Percentiles rank a stretch among this genome's conserved stretches.
phyloP scores from a whole-genome alignment of 2,797 vertebrate genomes.

The Scomberomorus guttatus region DNA sequence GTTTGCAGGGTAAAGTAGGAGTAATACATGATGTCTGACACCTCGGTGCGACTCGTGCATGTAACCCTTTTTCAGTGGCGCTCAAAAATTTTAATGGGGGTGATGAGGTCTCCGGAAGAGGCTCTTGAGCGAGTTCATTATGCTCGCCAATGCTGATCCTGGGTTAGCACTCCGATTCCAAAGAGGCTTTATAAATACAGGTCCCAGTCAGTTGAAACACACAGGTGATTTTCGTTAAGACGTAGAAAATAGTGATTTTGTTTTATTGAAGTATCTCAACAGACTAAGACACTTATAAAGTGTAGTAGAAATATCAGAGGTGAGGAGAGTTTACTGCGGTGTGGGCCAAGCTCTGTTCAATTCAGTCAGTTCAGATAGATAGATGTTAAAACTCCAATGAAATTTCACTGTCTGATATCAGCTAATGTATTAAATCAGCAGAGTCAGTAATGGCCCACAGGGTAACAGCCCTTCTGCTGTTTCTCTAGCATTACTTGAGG shows the following conservation, averaged over 20 bases:
- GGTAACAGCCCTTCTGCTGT: conserved; percentile 35
- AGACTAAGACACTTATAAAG: conserved; percentile 83
- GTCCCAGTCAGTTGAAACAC: conserved; percentile 70
- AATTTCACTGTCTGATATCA: conserved; percentile 23
- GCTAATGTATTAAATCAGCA: conserved; percentile 45
- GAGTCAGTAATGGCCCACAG: conserved; percentile 28
- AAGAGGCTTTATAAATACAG: conserved; percentile 68
- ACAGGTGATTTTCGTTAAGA: conserved; percentile 67
- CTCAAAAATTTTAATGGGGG: conserved; percentile 32
- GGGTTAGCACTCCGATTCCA: conserved; percentile 61
- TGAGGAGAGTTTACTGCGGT: conserved; percentile 79
- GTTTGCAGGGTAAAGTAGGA: not conserved
- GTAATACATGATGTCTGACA: conserved; percentile 12
- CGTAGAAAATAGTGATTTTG: conserved; percentile 82
- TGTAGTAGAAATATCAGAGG: conserved; percentile 82
- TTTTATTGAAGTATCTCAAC: conserved; percentile 84
- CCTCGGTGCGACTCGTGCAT: not conserved
- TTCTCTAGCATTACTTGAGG: conserved; percentile 33
- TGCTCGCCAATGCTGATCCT: conserved; percentile 52
- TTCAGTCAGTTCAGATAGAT: conserved; percentile 72
- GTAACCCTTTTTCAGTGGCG: not conserved
- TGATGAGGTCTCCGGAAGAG: conserved; percentile 50
- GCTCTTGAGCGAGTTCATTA: conserved; percentile 39
- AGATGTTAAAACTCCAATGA: conserved; percentile 7
- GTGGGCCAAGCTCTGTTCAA: conserved; percentile 64